These are phyloP conservation scores for Rhagoletis zephyria DNA, from an alignment of 1,140 invertebrate genomes.

Conservation along the genomic window DNA sequence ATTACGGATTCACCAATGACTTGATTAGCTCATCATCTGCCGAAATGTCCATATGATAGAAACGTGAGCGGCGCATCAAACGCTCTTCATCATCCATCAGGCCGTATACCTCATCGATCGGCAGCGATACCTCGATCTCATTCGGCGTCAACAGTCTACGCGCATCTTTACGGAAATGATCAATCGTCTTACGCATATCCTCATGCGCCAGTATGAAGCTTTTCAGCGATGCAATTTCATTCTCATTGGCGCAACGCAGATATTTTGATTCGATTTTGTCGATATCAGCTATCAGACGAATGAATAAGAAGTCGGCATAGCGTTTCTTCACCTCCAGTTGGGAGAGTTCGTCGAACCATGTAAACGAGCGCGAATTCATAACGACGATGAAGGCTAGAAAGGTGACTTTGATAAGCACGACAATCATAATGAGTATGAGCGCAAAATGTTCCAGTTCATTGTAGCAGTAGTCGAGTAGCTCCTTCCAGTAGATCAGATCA, in stretches of 20 bases:
- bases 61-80: conserved; percentile 60
- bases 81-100: conserved; percentile 67
- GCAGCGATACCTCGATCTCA: conserved; percentile 67
- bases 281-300: conserved; percentile 66
- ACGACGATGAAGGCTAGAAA: conserved; percentile 59
- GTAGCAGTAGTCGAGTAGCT: conserved; percentile 59
- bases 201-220: conserved; percentile 63
- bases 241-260: conserved; percentile 58
- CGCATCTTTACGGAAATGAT: conserved; percentile 69
- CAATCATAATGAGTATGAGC: conserved; percentile 59
- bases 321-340: conserved; percentile 71
- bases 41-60: conserved; percentile 66
- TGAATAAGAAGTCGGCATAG: conserved; percentile 65
- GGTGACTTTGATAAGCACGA: conserved; percentile 46
- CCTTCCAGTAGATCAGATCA: conserved; percentile 68
- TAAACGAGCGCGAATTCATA: conserved; percentile 61
- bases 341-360: conserved; percentile 60
- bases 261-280: conserved; percentile 66
- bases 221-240: conserved; percentile 59
- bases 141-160: conserved; percentile 67
- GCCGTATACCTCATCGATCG: conserved; percentile 69
- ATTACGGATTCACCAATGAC: conserved; percentile 62
- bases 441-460: conserved; percentile 65
- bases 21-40: conserved; percentile 66
- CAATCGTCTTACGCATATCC: conserved; percentile 66